Percentiles rank a stretch among this genome's conserved stretches.
Conservation (phyloP, 2,113 vertebrate species). For the Tragelaphus imberbis region DNA sequence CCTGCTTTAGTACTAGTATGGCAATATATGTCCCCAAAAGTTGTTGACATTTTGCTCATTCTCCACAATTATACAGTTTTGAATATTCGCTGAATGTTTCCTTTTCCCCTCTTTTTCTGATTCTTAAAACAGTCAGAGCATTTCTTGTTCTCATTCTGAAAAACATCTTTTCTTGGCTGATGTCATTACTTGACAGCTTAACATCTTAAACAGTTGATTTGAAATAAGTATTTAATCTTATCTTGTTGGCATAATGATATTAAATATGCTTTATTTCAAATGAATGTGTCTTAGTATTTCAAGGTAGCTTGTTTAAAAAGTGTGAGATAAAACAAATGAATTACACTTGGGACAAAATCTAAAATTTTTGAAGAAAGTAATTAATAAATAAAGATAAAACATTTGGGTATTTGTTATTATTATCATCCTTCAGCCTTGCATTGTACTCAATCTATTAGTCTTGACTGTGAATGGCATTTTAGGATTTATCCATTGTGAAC, state of each 20-base stretch:
- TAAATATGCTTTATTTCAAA: constrained; percentile 29
- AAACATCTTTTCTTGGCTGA: neutral
- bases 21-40: neutral
- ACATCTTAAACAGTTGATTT: neutral
- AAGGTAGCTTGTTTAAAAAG: neutral
- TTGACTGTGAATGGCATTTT: neutral
- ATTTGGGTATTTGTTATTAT: neutral
- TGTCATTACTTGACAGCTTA: neutral
- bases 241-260: neutral
- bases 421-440: neutral
- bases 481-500: neutral
- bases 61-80: neutral
- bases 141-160: neutral
- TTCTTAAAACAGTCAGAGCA: neutral
- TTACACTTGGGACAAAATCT: neutral
- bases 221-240: constrained; percentile 10
- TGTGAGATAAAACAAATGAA: neutral
- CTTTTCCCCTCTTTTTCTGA: neutral
- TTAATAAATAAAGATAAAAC: neutral
- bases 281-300: neutral
- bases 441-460: neutral
- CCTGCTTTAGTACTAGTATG: neutral
- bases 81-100: neutral
- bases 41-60: neutral
- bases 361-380: neutral